A percentile compares a stretch with the other conserved stretches of the same genome.
phyloP scores from a whole-genome alignment of 1,140 invertebrate genomes.

The Drosophila asahinai region DNA sequence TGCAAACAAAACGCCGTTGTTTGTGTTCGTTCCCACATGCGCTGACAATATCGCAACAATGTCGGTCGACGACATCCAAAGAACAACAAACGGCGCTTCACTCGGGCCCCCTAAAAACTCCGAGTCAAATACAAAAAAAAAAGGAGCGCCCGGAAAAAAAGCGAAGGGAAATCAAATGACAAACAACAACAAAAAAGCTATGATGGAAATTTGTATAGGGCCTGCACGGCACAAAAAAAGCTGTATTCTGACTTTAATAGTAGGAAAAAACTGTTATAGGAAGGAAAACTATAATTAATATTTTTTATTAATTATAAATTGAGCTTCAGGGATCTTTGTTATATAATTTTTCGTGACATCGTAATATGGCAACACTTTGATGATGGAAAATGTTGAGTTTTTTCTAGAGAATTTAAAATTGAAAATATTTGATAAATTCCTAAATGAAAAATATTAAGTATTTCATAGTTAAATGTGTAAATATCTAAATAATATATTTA shows the following conservation, averaged over 20 bases:
- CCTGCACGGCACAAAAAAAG: constrained; percentile 1
- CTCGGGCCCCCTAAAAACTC: constrained; percentile 12
- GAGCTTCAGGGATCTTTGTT: not conserved
- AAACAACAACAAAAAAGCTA: constrained; percentile 38
- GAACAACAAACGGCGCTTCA: constrained; percentile 52
- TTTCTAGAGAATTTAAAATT: not conserved
- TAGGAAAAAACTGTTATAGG: not conserved
- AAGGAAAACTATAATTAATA: not conserved
- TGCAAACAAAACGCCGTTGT: constrained; percentile 67
- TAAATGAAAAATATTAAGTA: too few species aligned
- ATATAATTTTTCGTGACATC: not conserved
- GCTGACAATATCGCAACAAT: constrained; percentile 78
- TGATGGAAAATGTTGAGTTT: not conserved
- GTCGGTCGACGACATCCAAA: constrained; percentile 53
- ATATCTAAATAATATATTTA: too few species aligned
- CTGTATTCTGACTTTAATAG: not conserved
- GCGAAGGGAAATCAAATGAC: constrained; percentile 43
- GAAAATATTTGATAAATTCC: not conserved
- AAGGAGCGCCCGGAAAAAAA: constrained; percentile 20
- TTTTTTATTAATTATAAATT: constrained; percentile 3
- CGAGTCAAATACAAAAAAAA: constrained; percentile 6
- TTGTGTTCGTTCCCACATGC: constrained; percentile 68
- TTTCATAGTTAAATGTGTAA: too few species aligned
- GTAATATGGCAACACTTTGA: not conserved
- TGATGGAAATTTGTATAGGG: constrained; percentile 45